Percentiles rank a stretch among this genome's conserved stretches.
phyloP scores from a whole-genome alignment of 2,797 vertebrate species.

The Anguilla megastoma region DNA sequence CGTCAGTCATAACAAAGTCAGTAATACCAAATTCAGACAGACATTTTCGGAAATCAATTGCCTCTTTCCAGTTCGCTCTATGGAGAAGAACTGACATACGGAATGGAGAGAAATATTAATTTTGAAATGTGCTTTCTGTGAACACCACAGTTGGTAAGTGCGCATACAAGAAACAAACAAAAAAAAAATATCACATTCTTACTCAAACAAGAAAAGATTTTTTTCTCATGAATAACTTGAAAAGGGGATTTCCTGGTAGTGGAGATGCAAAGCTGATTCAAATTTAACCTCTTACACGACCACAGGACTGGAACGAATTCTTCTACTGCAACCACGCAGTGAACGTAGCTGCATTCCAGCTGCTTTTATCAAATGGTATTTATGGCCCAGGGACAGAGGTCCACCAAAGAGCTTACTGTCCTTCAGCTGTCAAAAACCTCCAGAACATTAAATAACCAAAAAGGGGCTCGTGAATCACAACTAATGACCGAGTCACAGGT shows the following conservation, averaged over 20 bases:
- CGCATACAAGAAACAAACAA: neutral
- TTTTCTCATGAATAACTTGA: neutral
- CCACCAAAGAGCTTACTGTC: conserved; percentile 25
- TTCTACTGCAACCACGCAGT: neutral
- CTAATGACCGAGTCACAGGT: neutral
- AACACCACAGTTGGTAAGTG: neutral
- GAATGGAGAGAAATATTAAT: neutral
- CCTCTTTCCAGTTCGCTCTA: neutral
- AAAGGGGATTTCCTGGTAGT: neutral
- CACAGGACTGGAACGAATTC: neutral
- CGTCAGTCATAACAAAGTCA: neutral
- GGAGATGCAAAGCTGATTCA: neutral
- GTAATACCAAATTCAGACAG: neutral
- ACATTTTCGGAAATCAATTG: neutral
- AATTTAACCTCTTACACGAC: neutral
- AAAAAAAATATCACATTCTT: neutral
- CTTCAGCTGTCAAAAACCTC: neutral
- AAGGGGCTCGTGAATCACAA: neutral
- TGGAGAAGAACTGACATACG: neutral
- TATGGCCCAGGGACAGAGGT: conserved; percentile 26
- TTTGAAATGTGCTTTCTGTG: too few relatives aligned
- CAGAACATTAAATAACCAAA: neutral
- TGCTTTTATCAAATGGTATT: conserved; percentile 11
- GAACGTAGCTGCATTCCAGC: neutral
- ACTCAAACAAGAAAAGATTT: neutral